These are phyloP conservation scores for Clostera curtula DNA, from an alignment of 2,888 invertebrate genomes.

Conservation along the genomic window DNA sequence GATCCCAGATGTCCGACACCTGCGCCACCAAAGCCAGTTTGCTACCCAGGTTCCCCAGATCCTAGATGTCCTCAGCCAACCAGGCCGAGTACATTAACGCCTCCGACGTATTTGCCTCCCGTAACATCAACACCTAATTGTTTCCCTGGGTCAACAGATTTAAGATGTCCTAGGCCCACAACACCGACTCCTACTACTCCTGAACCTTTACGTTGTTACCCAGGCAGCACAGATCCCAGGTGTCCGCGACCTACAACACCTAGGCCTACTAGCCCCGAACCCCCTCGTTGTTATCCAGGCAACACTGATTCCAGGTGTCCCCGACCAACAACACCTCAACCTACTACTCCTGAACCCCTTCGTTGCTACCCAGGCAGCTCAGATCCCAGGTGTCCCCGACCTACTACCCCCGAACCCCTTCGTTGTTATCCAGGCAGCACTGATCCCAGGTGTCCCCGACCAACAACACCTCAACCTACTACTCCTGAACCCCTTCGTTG, in stretches of 20 bases:
- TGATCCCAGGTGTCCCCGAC: slow-evolving; percentile 38
- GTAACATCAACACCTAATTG: slow-evolving; percentile 16
- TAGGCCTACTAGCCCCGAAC: slow-evolving; percentile 18
- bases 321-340: slow-evolving; percentile 17
- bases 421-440: slow-evolving; percentile 26
- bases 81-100: slow-evolving; percentile 29
- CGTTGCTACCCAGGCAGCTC: slow-evolving; percentile 26
- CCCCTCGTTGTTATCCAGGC: slow-evolving; percentile 25
- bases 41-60: slow-evolving; percentile 40
- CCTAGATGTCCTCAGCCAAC: slow-evolving; percentile 42
- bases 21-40: slow-evolving; percentile 15
- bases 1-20: slow-evolving; percentile 30
- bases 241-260: slow-evolving; percentile 21
- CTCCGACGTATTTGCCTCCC: slow-evolving; percentile 32
- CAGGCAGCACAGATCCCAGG: slow-evolving; percentile 29
- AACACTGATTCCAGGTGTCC: slow-evolving; percentile 32
- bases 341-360: slow-evolving; percentile 18
- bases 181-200: too few species aligned
- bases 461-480: slow-evolving; percentile 28
- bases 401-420: slow-evolving; percentile 31
- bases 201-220: slow-evolving; percentile 22
- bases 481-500: slow-evolving; percentile 27
- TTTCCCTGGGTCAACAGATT: slow-evolving; percentile 24
- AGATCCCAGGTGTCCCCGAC: slow-evolving; percentile 26
- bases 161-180: slow-evolving; percentile 21